phyloP scores from a whole-genome alignment of 2,113 vertebrate species.

The Polyodon spathula region DNA sequence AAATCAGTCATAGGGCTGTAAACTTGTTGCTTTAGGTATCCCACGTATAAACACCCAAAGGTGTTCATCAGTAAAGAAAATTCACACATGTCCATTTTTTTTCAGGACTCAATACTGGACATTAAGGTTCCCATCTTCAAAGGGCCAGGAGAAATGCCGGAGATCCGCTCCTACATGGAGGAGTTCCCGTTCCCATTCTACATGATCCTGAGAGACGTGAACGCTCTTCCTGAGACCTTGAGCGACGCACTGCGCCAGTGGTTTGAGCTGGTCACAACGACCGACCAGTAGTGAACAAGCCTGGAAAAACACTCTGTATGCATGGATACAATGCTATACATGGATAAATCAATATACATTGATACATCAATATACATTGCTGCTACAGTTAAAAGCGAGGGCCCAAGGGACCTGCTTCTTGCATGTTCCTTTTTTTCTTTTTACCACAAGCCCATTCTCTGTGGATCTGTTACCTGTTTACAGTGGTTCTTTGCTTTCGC shows the following conservation, averaged over 20 bases:
- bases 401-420: slow-evolving; percentile 29
- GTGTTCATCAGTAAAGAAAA: too few species aligned
- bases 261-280: slow-evolving; percentile 89
- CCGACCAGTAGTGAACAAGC: slow-evolving; percentile 46
- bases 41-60: too few species aligned
- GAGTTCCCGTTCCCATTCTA: slow-evolving; percentile 98
- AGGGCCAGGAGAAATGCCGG: slow-evolving; percentile 79
- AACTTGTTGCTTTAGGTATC: too few species aligned
- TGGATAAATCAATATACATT: too few species aligned
- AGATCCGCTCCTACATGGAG: slow-evolving; percentile 95
- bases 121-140: slow-evolving; percentile 96
- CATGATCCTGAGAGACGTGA: slow-evolving; percentile 84
- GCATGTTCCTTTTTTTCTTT: slow-evolving; percentile 48
- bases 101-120: slow-evolving; percentile 91
- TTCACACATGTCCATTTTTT: slow-evolving; percentile 6
- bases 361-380: slow-evolving; percentile 32
- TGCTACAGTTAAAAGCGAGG: slow-evolving; percentile 27
- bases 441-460: slow-evolving; percentile 7
- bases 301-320: slow-evolving; percentile 1
- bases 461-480: too few species aligned
- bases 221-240: slow-evolving; percentile 83
- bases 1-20: too few species aligned
- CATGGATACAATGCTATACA: neutral
- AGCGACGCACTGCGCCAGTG: slow-evolving; percentile 92
- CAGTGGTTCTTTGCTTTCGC: too few species aligned